Evolutionary conservation across 2,113 vertebrate genomes (phyloP).

Genomic region (Lamprologus lemairii): DNA sequence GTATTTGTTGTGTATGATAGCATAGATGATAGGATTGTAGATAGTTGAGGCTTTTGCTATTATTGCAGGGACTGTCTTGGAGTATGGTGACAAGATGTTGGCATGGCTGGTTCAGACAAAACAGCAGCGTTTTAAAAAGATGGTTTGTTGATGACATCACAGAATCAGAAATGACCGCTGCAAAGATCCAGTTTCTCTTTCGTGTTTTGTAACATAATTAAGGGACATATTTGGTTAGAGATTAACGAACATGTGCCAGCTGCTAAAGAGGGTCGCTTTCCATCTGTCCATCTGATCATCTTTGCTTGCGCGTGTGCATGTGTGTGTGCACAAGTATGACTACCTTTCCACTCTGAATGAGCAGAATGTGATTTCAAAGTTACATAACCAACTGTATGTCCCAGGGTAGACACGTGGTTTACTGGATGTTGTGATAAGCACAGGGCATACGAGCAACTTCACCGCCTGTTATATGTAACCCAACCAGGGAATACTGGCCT

Average conservation of each 20-base stretch:
- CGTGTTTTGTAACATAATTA: background rate
- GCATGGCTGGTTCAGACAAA: constrained; percentile 70
- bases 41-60: constrained; percentile 92
- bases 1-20: constrained; percentile 89
- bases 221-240: background rate
- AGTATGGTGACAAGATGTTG: constrained; percentile 79
- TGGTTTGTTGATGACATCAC: background rate
- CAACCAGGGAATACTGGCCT: background rate
- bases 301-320: background rate
- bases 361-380: background rate
- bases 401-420: background rate
- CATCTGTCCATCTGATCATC: background rate
- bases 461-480: background rate
- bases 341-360: background rate
- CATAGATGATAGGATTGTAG: constrained; percentile 93
- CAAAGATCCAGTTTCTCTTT: background rate
- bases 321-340: background rate
- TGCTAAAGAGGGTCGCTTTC: background rate
- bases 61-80: constrained; percentile 85
- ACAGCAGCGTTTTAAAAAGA: background rate
- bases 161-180: background rate
- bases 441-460: background rate
- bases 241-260: constrained; percentile 35
- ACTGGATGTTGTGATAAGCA: background rate
- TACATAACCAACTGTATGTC: background rate